Evolutionary conservation across 2,797 vertebrate species (phyloP).

Genomic region (Acomys russatus): DNA sequence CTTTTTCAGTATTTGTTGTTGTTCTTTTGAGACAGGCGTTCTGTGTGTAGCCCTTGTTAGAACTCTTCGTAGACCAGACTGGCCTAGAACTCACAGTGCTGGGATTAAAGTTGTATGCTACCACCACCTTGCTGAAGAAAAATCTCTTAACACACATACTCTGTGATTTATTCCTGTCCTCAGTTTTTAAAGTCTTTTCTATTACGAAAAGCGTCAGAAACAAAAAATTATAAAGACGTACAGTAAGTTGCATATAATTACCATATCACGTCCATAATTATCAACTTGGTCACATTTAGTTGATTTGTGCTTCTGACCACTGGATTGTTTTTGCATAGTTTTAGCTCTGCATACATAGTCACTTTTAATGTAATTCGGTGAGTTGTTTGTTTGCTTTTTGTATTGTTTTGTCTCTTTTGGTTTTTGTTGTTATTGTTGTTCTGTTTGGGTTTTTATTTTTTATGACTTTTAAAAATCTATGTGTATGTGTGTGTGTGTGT

Average conservation of each 20-base stretch:
- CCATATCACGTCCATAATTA: neutral
- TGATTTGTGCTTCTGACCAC: neutral
- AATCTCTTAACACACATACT: neutral
- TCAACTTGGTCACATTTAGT: slow-evolving; percentile 22
- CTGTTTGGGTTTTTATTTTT: neutral
- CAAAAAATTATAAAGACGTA: neutral
- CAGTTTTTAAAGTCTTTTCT: slow-evolving; percentile 2
- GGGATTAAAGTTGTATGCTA: neutral
- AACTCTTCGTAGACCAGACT: neutral
- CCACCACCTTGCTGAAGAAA: neutral
- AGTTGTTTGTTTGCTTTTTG: no score
- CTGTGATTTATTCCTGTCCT: slow-evolving; percentile 29
- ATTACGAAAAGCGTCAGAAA: slow-evolving; percentile 40
- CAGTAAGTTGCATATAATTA: neutral
- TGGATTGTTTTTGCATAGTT: slow-evolving; percentile 56
- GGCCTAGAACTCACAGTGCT: neutral
- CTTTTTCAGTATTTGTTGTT: slow-evolving; percentile 3
- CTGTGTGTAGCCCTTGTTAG: neutral
- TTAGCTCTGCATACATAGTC: neutral
- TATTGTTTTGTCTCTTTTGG: neutral
- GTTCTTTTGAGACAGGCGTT: neutral
- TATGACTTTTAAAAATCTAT: neutral
- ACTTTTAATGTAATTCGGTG: neutral
- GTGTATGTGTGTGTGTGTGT: neutral
- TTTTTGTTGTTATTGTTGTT: neutral